phyloP scores from a whole-genome alignment of 2,888 invertebrate genomes.

The Machimus rusticus region DNA sequence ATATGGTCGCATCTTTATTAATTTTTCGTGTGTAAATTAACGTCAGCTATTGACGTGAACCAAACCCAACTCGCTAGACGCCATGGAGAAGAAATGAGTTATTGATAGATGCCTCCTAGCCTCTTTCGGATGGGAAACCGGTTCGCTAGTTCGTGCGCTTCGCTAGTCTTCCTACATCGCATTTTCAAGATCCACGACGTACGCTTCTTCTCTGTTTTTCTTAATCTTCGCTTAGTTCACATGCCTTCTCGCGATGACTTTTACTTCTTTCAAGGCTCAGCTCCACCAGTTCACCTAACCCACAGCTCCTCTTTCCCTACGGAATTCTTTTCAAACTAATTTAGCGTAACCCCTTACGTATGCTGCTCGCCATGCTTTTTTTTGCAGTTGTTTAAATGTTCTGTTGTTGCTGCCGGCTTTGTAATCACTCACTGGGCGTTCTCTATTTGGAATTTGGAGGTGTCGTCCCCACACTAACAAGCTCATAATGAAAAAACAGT shows the following conservation, averaged over 20 bases:
- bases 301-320: neutral
- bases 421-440: neutral
- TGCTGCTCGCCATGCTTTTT: neutral
- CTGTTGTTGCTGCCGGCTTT: constrained; percentile 12
- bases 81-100: constrained; percentile 25
- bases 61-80: constrained; percentile 1
- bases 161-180: neutral
- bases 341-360: neutral
- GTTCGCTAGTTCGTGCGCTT: constrained; percentile 4
- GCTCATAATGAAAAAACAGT: neutral
- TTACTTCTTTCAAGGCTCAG: neutral
- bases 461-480: neutral
- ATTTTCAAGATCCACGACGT: neutral
- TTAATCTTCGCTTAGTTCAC: neutral
- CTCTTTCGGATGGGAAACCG: neutral
- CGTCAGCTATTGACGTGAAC: constrained; percentile 28
- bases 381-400: neutral
- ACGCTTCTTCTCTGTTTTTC: neutral
- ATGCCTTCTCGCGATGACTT: constrained; percentile 1
- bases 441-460: neutral
- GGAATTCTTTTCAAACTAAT: neutral
- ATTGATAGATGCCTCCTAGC: constrained; percentile 26
- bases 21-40: constrained; percentile 37
- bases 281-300: neutral
- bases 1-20: constrained; percentile 36